Evolutionary conservation across 2,888 invertebrate species (phyloP), one percentile per base, ranked within the genome.

Genomic region (Drosophila aldrichi): DNA sequence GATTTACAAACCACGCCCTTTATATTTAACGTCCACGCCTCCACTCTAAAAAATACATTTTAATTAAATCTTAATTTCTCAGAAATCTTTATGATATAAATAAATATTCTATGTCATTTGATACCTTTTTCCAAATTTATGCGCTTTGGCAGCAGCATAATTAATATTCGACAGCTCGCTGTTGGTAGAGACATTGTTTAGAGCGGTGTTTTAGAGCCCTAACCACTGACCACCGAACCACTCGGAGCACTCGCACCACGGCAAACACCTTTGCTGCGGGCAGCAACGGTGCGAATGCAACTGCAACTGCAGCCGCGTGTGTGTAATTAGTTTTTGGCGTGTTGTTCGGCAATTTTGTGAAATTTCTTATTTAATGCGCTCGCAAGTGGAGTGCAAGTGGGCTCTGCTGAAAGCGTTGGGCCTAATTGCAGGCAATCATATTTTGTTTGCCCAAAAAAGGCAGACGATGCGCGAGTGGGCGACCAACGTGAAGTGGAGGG

Each of bases 391-490:
- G 65, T 61, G 59, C 40, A 40, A 9, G 32, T 10, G 32, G 32
- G 2, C 32, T 2, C 54, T 71, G 85, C 76, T 84, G 68, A 64
- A 87, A 74, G 72, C 85, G 79, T 79, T 78, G 82, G 57, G 79
- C 72, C 82, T 84, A 87, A 87, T 84, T 84, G 84, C 88, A 77
- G 78, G 82, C 88, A 84, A 87, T 84, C 85, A 87, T 82, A 85
- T 88, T 86, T 84, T 84, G 84, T 87, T 84, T 84, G 78, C 88
- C 84, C 80, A 74, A 78, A 80, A 59, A 52, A 6, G 25, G 60
- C 74, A 48, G 54, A 52, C 52, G 66, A 29, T 41, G 52, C 48
- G 22, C 16, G 34, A 16, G 29, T 44, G 8, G 43, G 36, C 40
- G 14, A 40, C 43, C 16, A 12, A 36, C 29, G 36, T 32, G 6